Base-by-base conservation (phyloP, 2,888 invertebrate species). In the Polyommatus icarus region DNA sequence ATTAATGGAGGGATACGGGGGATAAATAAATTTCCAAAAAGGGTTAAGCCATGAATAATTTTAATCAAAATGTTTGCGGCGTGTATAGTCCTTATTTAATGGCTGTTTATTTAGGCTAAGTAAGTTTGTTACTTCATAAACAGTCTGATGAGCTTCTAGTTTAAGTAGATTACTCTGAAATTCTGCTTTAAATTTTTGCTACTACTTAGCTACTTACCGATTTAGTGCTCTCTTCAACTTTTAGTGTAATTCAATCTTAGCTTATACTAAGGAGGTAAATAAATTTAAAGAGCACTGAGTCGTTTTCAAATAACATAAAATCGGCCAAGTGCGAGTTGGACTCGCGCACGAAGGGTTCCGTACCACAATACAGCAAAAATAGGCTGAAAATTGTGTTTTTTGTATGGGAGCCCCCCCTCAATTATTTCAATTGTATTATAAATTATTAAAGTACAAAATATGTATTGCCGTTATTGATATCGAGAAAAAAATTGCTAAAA, bases 1-100 rank as follows among this genome's bases (percentile, higher is more conserved):
- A 72, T 40, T 40, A 40, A 72, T 72, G 72, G 40, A 72, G 20
- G 72, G 72, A 67, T 67, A 67, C 67, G 29, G 36, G 32, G 72
- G n/a, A 72, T 72, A 72, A 72, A 72, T 72, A 72, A 72, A 72
- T 72, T 72, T n/a, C 40, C 72, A 40, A 72, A 72, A 72, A 72
- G 72, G 72, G 40, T 72, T n/a, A 72, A 72, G 72, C 40, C 72
- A 40, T 72, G 72, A 72, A 72, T 72, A 72, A 72, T 72, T 72
- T 40, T n/a, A 72, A 72, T 72, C 72, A 72, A 72, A 67, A 72
- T 72, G 72, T 40, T 72, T 72, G 72, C 40, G 72, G 72, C 29
- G 18, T 67, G 29, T 67, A 29, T 67, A 29, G 29, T 18, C 67
- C 67, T 67, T 67, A 29, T 29, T 67, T 29, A 29, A 67, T 72